These are phyloP conservation scores for Polydrusus pterygomalis DNA, from an alignment of 2,888 invertebrate species.

Conservation along the genomic window DNA sequence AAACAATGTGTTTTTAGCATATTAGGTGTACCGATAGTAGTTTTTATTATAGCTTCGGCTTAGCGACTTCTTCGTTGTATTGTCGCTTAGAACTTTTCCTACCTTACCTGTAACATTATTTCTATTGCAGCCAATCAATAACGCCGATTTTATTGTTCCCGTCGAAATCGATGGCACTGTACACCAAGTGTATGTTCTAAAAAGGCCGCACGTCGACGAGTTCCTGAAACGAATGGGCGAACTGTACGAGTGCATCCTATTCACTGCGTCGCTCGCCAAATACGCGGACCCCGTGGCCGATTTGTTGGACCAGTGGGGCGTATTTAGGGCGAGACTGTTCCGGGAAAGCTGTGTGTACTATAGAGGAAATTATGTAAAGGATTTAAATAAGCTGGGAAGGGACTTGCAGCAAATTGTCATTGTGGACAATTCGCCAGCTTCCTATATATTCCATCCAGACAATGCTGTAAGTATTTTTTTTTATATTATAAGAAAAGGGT, in stretches of 20 bases:
- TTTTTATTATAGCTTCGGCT: too few relatives aligned
- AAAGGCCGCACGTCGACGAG: slow-evolving; percentile 99
- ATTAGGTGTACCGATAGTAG: too few relatives aligned
- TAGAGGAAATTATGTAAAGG: slow-evolving; percentile 99
- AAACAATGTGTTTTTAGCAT: too few relatives aligned
- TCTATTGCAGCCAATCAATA: slow-evolving; percentile 93
- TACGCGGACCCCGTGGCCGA: slow-evolving; percentile 99
- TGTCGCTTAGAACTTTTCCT: too few relatives aligned
- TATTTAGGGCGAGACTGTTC: slow-evolving; percentile 96
- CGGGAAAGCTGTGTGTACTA: slow-evolving; percentile 99
- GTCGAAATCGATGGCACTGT: slow-evolving; percentile 99
- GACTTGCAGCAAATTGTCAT: slow-evolving; percentile 98
- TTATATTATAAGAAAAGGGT: not conserved
- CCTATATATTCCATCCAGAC: slow-evolving; percentile 99
- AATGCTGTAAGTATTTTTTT: slow-evolving; percentile 90
- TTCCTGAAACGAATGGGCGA: slow-evolving; percentile 98
- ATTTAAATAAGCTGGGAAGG: slow-evolving; percentile 97
- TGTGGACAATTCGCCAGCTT: slow-evolving; percentile 99
- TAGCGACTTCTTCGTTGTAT: too few relatives aligned
- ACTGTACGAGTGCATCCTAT: slow-evolving; percentile 98
- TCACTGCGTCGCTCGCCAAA: slow-evolving; percentile 99
- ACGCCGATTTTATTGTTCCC: slow-evolving; percentile 99
- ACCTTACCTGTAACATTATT: not conserved
- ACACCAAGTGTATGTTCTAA: slow-evolving; percentile 98
- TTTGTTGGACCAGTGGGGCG: slow-evolving; percentile 96